Evolutionary conservation across 2,113 vertebrate species (phyloP), one percentile per base, ranked within the genome.

Genomic region (Felis chaus): DNA sequence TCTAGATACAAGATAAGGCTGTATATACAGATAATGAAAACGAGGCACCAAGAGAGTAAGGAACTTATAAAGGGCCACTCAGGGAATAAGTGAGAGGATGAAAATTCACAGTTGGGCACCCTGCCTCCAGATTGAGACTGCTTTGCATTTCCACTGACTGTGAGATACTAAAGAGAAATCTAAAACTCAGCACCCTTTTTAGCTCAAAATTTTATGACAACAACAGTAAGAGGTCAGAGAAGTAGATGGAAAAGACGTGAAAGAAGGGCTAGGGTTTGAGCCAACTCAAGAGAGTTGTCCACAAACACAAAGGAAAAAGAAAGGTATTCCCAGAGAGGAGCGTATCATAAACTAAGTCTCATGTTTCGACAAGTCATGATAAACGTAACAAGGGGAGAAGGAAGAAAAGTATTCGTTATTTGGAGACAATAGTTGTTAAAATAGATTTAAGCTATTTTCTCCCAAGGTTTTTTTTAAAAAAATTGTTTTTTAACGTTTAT

Each of bases 351-450:
- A 39, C 8, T 16, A 87, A 95, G 33, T 45, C 14, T 13, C 16
- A 1, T 0, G 18, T 11, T 73, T 68, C 8, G 2, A 23, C 1
- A 21, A 93, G 87, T 78, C 66, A 53, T 5, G 33, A 39, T 39
- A 95, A 95, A 76, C 2, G 1, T 45, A 27, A 82, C 31, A 41
- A 41, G 87, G 63, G 29, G 57, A 68, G 53, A 55, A 92, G 57
- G 76, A 71, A 95, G 63, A 65, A 89, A 80, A 69, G 25, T 61
- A 80, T 78, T 79, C 81, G 73, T 82, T 82, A 94, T 50, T 91
- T 48, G 80, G 68, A 81, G 5, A 50, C 2, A 61, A 48, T 36
- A 63, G 55, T 73, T 80, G 9, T 87, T 57, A 87, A 90, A 78
- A 90, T 50, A 50, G 41, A 66, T 33, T 87, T 74, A 82, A 65